A percentile compares a stretch with the other conserved stretches of the same genome.
These are phyloP conservation scores for Okamejei kenojei DNA, from an alignment of 2,797 vertebrate genomes.

Conservation along the genomic window DNA sequence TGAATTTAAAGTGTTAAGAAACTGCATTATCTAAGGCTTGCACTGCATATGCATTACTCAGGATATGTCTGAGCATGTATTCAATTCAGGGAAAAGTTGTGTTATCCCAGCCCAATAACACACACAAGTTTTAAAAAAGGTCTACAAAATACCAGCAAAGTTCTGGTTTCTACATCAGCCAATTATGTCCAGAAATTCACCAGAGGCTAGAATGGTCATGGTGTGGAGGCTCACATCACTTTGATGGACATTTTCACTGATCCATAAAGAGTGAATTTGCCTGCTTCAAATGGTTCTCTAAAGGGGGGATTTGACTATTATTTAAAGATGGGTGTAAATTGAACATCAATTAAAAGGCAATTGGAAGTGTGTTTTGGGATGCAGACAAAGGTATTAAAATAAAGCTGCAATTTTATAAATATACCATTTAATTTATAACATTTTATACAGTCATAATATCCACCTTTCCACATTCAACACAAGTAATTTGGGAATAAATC, in stretches of 20 bases:
- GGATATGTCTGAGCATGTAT: no score
- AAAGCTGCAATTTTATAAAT: not conserved
- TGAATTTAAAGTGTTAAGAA: not conserved
- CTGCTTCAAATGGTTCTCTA: not conserved
- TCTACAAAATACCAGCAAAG: not conserved
- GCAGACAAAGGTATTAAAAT: not conserved
- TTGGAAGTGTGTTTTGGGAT: not conserved
- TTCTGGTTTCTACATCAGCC: not conserved
- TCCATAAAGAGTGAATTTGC: not conserved
- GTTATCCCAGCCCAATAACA: not conserved
- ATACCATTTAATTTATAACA: not conserved
- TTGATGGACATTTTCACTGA: not conserved
- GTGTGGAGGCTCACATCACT: not conserved
- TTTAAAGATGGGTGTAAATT: not conserved
- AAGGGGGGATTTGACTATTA: not conserved
- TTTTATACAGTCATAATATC: not conserved
- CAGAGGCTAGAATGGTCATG: not conserved
- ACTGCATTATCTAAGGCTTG: not conserved
- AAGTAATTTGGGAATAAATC: not conserved
- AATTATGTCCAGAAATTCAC: not conserved
- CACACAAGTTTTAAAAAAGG: not conserved
- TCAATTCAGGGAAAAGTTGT: not conserved
- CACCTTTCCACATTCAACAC: no score
- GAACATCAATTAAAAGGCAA: not conserved
- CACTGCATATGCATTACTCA: no score